These are phyloP conservation scores for Tragelaphus imberbis DNA, from an alignment of 2,113 vertebrate genomes.

Conservation along the genomic window DNA sequence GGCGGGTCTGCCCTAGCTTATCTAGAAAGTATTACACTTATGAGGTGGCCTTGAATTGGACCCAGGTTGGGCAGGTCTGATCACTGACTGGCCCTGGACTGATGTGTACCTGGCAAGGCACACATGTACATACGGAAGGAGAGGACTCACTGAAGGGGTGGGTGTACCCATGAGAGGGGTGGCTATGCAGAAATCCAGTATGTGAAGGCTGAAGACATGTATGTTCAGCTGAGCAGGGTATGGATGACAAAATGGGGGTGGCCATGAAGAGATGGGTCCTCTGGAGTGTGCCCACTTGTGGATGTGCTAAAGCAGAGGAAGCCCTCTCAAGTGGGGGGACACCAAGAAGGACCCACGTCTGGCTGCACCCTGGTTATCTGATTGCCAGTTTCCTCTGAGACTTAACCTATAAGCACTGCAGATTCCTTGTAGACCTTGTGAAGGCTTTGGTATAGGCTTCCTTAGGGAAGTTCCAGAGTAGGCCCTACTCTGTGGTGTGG, in stretches of 20 bases:
- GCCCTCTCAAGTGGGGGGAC: accelerated
- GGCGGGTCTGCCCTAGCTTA: neutral
- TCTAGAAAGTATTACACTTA: neutral
- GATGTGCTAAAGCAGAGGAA: neutral
- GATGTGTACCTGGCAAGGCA: neutral
- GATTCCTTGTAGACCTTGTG: neutral
- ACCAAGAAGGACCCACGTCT: neutral
- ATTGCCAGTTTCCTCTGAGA: neutral
- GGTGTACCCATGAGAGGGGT: accelerated
- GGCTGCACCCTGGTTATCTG: neutral
- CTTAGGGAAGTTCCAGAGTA: neutral
- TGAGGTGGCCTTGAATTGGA: neutral
- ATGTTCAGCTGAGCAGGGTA: accelerated
- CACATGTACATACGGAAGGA: accelerated
- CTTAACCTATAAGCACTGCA: neutral
- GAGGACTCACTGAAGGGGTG: neutral
- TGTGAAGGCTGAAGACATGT: accelerated
- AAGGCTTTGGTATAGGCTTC: neutral
- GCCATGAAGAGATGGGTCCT: accelerated
- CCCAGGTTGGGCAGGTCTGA: neutral
- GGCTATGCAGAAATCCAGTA: accelerated
- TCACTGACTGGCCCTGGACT: neutral
- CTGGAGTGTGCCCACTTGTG: neutral
- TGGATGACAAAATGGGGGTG: accelerated
- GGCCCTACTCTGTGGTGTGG: neutral